Evolutionary conservation across 1,140 invertebrate genomes (phyloP).

Genomic region (Drosophila suzukii): DNA sequence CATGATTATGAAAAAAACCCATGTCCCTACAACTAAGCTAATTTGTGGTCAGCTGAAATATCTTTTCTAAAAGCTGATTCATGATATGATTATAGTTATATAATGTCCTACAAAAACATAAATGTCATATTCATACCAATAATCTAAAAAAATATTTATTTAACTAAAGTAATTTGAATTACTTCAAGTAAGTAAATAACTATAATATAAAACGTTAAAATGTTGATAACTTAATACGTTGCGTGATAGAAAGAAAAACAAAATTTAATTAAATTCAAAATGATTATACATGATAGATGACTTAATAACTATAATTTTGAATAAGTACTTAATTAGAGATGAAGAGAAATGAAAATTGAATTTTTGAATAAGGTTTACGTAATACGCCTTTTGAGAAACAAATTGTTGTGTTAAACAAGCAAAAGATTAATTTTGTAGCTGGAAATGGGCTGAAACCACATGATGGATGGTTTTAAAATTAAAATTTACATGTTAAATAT

Average conservation of each 20-base stretch:
- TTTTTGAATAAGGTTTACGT: not conserved
- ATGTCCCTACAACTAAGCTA: constrained; percentile 1
- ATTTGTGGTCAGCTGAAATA: not conserved
- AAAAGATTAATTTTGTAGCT: not conserved
- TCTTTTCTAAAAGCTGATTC: not conserved
- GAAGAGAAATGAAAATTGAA: not conserved
- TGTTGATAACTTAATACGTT: not conserved
- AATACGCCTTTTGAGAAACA: not conserved
- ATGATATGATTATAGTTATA: not conserved
- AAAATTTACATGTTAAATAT: not conserved
- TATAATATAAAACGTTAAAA: not conserved
- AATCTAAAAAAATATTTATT: not conserved
- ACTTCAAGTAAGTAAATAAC: not conserved
- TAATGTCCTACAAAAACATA: not conserved
- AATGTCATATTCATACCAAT: not conserved
- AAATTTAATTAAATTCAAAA: not conserved
- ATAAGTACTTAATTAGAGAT: not conserved
- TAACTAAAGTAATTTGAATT: not conserved
- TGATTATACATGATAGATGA: not conserved
- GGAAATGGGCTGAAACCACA: not conserved
- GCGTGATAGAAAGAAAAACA: not conserved
- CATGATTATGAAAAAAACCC: not conserved
- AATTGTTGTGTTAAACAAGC: not conserved
- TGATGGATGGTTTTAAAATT: not conserved
- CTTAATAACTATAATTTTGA: constrained; percentile 7